Conservation (phyloP, 92 coral and sea anemone species). For the Scolanthus callimorphus region DNA sequence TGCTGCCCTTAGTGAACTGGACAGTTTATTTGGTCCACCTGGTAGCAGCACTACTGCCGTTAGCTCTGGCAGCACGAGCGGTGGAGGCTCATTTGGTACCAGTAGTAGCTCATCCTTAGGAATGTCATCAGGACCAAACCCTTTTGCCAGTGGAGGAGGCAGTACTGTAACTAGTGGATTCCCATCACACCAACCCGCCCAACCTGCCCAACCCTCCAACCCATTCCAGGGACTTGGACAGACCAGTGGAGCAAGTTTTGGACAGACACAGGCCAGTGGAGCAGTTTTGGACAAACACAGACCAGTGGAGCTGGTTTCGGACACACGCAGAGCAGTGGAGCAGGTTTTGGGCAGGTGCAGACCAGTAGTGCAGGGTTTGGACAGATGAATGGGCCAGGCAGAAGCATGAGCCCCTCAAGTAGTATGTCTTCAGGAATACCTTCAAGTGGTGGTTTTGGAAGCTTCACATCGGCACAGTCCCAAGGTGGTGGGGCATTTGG, state of each 20-base stretch:
- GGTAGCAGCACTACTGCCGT: constrained; percentile 36
- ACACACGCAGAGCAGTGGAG: too few relatives aligned
- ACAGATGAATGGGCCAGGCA: constrained; percentile 76
- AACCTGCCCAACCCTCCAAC: constrained; percentile 76
- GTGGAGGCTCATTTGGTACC: constrained; percentile 73
- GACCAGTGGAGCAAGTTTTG: constrained; percentile 45
- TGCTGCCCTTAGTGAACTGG: constrained; percentile 92
- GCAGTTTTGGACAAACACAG: too few relatives aligned
- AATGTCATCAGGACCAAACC: constrained; percentile 97
- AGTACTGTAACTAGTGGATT: constrained; percentile 26
- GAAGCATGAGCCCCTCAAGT: constrained; percentile 62
- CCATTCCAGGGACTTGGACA: constrained; percentile 92
- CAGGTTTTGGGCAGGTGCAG: too few relatives aligned
- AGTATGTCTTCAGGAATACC: constrained; percentile 39
- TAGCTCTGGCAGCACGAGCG: constrained; percentile 28
- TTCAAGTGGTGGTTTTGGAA: constrained; percentile 69
- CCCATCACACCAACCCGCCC: constrained; percentile 34
- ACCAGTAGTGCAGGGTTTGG: constrained; percentile 25
- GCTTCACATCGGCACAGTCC: constrained; percentile 56
- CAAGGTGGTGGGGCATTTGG: constrained; percentile 32
- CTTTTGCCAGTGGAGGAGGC: constrained; percentile 66
- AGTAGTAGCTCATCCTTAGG: constrained; percentile 65
- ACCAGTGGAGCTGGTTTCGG: too few relatives aligned
- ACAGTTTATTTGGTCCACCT: constrained; percentile 64
- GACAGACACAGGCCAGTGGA: too few relatives aligned